A percentile compares a stretch with the other conserved stretches of the same genome.
These are phyloP conservation scores for Drosophila meridiana DNA, from an alignment of 2,888 invertebrate genomes.

Conservation along the genomic window DNA sequence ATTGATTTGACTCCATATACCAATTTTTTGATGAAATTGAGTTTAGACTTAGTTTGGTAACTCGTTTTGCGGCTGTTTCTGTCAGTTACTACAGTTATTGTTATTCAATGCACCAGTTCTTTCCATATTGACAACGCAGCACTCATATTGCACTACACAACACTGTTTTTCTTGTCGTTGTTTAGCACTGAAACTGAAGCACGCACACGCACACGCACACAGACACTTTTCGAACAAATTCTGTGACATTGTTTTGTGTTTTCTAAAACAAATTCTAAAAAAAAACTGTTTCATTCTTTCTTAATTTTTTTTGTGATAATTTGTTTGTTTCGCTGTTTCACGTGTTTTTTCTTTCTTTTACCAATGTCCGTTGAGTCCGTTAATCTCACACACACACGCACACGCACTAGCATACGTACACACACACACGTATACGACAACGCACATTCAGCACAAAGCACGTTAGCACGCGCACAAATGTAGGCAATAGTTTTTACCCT, in stretches of 20 bases:
- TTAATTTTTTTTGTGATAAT: constrained; percentile 58
- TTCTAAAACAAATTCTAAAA: constrained; percentile 21
- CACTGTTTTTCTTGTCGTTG: constrained; percentile 32
- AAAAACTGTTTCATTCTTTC: constrained; percentile 33
- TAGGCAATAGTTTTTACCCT: constrained; percentile 50
- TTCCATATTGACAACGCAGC: constrained; percentile 39
- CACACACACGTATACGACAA: constrained; percentile 12
- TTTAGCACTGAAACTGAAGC: constrained; percentile 34
- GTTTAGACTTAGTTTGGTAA: not conserved
- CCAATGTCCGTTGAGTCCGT: constrained; percentile 48
- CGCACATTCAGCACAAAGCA: constrained; percentile 32
- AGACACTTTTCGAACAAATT: constrained; percentile 12
- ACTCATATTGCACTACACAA: constrained; percentile 49
- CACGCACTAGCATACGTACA: constrained; percentile 20
- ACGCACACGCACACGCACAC: not conserved
- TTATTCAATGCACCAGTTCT: constrained; percentile 26
- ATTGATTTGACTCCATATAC: too few relatives aligned
- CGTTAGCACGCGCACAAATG: constrained; percentile 53
- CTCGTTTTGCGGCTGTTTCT: constrained; percentile 1
- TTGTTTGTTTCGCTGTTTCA: constrained; percentile 68
- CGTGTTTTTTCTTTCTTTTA: constrained; percentile 47
- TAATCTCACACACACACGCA: constrained; percentile 31
- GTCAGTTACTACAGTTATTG: constrained; percentile 30
- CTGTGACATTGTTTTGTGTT: constrained; percentile 61
- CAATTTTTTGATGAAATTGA: not conserved